A percentile compares a stretch with the other conserved stretches of the same genome.
Conservation (phyloP, 2,888 invertebrate species). For the Empis stercorea region DNA sequence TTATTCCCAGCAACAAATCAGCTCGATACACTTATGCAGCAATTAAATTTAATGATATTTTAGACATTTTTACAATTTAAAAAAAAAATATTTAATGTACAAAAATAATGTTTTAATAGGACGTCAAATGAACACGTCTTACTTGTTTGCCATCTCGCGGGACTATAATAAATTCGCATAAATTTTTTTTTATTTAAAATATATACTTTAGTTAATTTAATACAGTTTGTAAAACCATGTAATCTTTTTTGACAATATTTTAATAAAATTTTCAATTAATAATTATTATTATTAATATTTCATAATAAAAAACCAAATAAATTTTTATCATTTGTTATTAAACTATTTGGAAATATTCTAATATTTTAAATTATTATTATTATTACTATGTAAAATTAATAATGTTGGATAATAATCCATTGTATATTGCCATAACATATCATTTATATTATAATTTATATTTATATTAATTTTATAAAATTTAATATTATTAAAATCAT, state of each 20-base stretch:
- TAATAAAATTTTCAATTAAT: background rate
- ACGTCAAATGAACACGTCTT: too few species aligned
- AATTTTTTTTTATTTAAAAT: too few species aligned
- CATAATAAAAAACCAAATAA: conserved; percentile 59
- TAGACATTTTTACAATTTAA: too few species aligned
- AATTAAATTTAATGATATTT: too few species aligned
- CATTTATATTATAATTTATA: conserved; percentile 68
- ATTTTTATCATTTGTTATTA: conserved; percentile 26
- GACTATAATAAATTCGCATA: too few species aligned
- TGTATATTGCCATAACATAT: conserved; percentile 65
- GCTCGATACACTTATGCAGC: too few species aligned
- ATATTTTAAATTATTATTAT: conserved; percentile 31
- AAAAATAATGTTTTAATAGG: too few species aligned
- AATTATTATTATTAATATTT: conserved; percentile 39
- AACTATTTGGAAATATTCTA: conserved; percentile 49
- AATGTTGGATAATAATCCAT: conserved; percentile 68
- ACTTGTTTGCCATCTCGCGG: too few species aligned
- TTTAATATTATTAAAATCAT: conserved; percentile 21
- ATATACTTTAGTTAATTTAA: background rate
- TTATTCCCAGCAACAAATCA: too few species aligned
- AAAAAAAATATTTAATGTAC: too few species aligned
- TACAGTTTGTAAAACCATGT: background rate
- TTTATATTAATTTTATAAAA: conserved; percentile 68
- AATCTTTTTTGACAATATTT: background rate
- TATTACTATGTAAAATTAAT: too few species aligned